These are phyloP conservation scores for Cranoglanis bouderius DNA, from an alignment of 2,113 vertebrate genomes.

Conservation along the genomic window DNA sequence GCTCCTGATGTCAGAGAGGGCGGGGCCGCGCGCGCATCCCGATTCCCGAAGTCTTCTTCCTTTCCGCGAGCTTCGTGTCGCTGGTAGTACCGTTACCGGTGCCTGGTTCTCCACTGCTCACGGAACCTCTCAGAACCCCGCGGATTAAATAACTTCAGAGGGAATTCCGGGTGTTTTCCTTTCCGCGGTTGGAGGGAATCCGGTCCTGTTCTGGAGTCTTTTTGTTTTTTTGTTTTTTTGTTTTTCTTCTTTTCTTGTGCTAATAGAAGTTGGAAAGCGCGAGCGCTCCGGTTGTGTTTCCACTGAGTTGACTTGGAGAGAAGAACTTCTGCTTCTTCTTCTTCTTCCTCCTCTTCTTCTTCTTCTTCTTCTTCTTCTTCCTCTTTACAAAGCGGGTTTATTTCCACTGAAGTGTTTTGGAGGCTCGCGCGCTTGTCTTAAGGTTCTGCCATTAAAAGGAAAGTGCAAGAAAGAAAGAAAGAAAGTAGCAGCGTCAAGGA, in stretches of 20 bases:
- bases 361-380: background rate
- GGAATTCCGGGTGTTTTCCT: background rate
- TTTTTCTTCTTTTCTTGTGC: background rate
- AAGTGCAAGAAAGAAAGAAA: background rate
- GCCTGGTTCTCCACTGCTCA: background rate
- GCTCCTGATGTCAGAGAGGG: constrained; percentile 47
- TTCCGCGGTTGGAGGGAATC: background rate
- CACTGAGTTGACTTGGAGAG: constrained; percentile 5
- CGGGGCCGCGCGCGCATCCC: constrained; percentile 36
- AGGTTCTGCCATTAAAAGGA: background rate
- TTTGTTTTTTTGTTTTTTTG: background rate
- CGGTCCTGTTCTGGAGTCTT: background rate
- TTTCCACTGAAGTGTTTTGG: background rate
- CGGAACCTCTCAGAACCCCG: background rate
- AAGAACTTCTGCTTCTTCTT: background rate
- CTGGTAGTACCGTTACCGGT: constrained; percentile 18
- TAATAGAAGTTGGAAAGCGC: background rate
- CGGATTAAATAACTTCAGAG: background rate
- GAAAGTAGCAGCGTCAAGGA: background rate
- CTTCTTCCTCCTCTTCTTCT: background rate
- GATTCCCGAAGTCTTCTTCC: constrained; percentile 10
- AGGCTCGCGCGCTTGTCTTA: background rate
- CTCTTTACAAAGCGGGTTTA: background rate
- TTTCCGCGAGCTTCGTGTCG: constrained; percentile 2
- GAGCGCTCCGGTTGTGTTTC: background rate